Percentiles rank a stretch among this genome's conserved stretches.
Conservation (phyloP, 1,140 invertebrate genomes). For the Drosophila pectinifera region DNA sequence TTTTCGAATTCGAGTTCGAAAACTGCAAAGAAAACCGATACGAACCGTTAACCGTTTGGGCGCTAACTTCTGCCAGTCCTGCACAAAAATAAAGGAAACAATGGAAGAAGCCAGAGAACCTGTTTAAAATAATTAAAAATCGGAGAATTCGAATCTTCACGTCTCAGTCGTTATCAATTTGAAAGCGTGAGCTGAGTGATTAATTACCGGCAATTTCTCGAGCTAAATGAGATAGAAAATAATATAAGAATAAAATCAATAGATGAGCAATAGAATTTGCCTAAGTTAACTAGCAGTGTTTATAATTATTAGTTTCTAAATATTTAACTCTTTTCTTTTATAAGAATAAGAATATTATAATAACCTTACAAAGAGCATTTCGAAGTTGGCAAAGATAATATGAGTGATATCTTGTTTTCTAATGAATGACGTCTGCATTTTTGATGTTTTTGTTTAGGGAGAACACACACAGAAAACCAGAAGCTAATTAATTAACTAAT, state of each 20-base stretch:
- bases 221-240: neutral
- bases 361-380: slow-evolving; percentile 7
- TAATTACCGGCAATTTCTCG: slow-evolving; percentile 6
- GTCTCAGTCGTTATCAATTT: neutral
- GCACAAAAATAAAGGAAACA: neutral
- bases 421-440: slow-evolving; percentile 42
- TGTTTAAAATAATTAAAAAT: too few relatives aligned
- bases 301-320: neutral
- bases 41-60: slow-evolving; percentile 12
- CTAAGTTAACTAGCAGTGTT: too few relatives aligned
- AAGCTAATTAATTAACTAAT: slow-evolving; percentile 44
- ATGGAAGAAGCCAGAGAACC: too few relatives aligned
- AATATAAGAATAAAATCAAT: slow-evolving; percentile 2
- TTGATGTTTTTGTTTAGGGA: slow-evolving; percentile 17
- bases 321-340: too few relatives aligned
- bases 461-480: slow-evolving; percentile 17
- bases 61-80: neutral
- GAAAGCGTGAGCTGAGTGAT: neutral
- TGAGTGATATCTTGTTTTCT: slow-evolving; percentile 17
- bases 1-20: slow-evolving; percentile 2
- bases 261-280: neutral
- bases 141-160: too few relatives aligned
- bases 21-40: slow-evolving; percentile 10
- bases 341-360: neutral
- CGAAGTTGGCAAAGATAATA: neutral